Base-by-base conservation (phyloP, 2,888 invertebrate species). In the Tenthredo amoena region DNA sequence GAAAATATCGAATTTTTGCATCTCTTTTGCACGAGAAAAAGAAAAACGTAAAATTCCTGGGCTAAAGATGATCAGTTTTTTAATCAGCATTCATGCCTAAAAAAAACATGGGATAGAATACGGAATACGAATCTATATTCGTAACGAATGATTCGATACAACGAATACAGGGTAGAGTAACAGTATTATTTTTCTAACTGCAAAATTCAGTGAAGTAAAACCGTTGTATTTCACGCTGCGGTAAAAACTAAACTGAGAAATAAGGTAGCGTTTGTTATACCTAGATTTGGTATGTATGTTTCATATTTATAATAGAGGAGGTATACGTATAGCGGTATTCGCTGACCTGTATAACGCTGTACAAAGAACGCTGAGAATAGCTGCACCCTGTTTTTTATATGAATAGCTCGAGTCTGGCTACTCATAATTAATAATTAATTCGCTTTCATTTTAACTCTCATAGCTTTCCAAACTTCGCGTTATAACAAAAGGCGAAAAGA, bases 251-350 rank as follows among this genome's bases (percentile, higher is more conserved):
- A 76, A 76, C 47, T 26, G 3, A 76, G 43, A 47, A 43, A 47
- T 2, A 43, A 76, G 47, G 43, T 76, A 76, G 47, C 76, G 76
- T 76, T 76, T 76, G 76, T 76, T 76, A 21, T 76, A 47, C 76
- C 76, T 47, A 26, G 76, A 76, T 76, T 76, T 47, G 26, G 26
- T 26, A 26, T 26, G 47, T n/a, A 47, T 76, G 21, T 76, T 76
- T 76, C 37, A 76, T 76, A 76, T 76, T 76, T 76, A 76, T 76
- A 76, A 76, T 15, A 76, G 76, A 76, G 62, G 76, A 76, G 62
- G 76, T 76, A 47, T 47, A 76, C 43, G 15, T 37, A 71, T 37
- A 71, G 12, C 76, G 47, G 40, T 76, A 76, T 76, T 12, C 76
- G 76, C 47, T 76, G 76, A 76, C 76, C 76, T n/a, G 40, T 47